Evolutionary conservation across 2,113 vertebrate genomes (phyloP), one percentile per base, ranked within the genome.

Genomic region (Zosterops japonicus): DNA sequence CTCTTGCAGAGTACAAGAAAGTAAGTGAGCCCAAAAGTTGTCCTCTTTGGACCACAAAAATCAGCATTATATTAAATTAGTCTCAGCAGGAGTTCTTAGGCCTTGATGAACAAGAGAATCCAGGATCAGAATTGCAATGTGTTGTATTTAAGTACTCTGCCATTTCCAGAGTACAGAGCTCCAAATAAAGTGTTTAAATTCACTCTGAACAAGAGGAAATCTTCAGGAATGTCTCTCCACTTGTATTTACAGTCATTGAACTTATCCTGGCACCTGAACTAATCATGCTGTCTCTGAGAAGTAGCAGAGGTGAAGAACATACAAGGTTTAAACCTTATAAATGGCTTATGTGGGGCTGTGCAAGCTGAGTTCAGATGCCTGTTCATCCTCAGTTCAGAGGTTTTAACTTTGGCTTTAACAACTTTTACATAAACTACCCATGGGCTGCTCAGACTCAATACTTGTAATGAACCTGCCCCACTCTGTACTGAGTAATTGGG

Each of bases 161-260:
- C 61, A 56, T 89, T 93, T 56, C 41, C 35, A 56, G 74, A 82
- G 60, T 56, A 41, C 2, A 2, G 25, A 75, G 61, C 35, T 50
- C 27, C 24, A 89, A 64, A 93, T 55, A 81, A 81, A 86, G 42
- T 68, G 52, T 78, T 65, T 64, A 68, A 94, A 93, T 71, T 91
- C 18, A 1, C 16, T 78, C 1, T 1, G 41, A 87, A 28, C 28
- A 46, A 79, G 53, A 49, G 8, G 14, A 79, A n/a, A 65, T 29
- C 31, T 90, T 87, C 55, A 76, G 65, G 56, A 81, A 79, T 28
- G 8, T n/a, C 80, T 76, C 57, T 91, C 7, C 13, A 18, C 25
- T 83, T 83, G 27, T 64, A 79, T 79, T 91, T 79, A 68, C 33
- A 93, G 53, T 28, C 78, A 91, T 93, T 90, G 82, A 84, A 85